Conservation (phyloP, 2,888 invertebrate species). For the Tupiocoris notatus region DNA sequence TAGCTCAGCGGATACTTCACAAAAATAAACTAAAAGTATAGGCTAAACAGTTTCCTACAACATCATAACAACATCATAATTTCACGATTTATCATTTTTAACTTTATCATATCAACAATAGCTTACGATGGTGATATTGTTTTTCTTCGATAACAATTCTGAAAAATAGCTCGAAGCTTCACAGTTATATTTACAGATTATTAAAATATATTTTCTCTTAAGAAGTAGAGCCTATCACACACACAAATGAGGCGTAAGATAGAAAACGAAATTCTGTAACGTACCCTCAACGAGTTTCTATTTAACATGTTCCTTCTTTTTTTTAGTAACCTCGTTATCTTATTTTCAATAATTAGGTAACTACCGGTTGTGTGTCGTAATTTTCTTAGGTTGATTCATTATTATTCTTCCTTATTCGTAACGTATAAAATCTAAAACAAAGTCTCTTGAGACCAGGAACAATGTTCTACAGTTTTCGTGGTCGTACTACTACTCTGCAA, state of each 20-base stretch:
- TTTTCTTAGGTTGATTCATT: background rate
- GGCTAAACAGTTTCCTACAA: conserved; percentile 16
- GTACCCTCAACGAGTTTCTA: background rate
- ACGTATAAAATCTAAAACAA: conserved; percentile 46
- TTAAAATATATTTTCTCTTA: conserved; percentile 38
- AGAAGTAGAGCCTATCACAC: conserved; percentile 29
- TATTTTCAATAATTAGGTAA: background rate
- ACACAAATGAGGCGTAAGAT: conserved; percentile 28
- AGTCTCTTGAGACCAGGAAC: conserved; percentile 49
- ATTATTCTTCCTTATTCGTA: background rate
- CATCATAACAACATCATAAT: conserved; percentile 14
- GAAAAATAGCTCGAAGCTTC: conserved; percentile 22
- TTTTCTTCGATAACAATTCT: conserved; percentile 16
- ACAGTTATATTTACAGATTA: conserved; percentile 13
- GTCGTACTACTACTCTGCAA: conserved; percentile 43
- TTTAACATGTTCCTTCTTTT: background rate
- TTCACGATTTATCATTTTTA: conserved; percentile 19
- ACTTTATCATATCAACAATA: conserved; percentile 13
- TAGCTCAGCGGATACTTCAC: conserved; percentile 1
- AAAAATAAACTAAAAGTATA: conserved; percentile 23
- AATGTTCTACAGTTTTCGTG: conserved; percentile 46
- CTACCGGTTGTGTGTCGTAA: background rate
- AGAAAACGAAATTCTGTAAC: conserved; percentile 15
- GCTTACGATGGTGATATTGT: background rate
- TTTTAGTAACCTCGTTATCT: background rate